Conservation (phyloP, 2,797 vertebrate species). For the Poecilia wingei region DNA sequence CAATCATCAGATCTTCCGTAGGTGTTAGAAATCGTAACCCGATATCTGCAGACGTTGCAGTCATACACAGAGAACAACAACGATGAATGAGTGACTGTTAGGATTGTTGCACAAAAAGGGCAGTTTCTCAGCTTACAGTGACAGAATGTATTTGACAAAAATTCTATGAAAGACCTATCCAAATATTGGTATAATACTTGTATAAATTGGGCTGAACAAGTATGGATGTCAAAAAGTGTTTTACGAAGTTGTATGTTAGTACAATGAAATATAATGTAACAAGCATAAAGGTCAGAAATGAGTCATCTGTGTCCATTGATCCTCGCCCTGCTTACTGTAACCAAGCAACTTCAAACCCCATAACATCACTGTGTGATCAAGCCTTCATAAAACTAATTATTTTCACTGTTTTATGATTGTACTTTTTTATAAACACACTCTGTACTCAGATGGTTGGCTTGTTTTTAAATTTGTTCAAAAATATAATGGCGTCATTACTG, state of each 20-base stretch:
- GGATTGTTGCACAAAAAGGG: neutral
- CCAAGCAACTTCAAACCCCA: neutral
- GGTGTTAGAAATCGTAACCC: neutral
- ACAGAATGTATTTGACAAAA: neutral
- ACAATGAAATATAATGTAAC: neutral
- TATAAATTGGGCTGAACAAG: neutral
- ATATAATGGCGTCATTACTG: neutral
- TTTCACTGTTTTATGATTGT: neutral
- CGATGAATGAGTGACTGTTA: neutral
- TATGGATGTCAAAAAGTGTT: neutral
- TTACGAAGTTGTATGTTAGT: neutral
- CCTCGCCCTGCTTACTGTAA: neutral
- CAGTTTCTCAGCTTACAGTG: neutral
- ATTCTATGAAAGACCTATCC: neutral
- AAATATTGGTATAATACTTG: neutral
- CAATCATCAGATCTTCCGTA: neutral
- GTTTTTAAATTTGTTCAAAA: neutral
- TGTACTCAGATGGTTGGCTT: neutral
- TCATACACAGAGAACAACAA: neutral
- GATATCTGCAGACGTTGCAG: neutral
- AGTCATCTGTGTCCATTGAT: neutral
- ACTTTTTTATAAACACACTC: neutral
- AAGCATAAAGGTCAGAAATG: neutral
- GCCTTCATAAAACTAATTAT: neutral
- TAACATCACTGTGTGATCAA: neutral